Base-by-base conservation (phyloP, 2,888 invertebrate species). In the Patella ulyssiponensis region DNA sequence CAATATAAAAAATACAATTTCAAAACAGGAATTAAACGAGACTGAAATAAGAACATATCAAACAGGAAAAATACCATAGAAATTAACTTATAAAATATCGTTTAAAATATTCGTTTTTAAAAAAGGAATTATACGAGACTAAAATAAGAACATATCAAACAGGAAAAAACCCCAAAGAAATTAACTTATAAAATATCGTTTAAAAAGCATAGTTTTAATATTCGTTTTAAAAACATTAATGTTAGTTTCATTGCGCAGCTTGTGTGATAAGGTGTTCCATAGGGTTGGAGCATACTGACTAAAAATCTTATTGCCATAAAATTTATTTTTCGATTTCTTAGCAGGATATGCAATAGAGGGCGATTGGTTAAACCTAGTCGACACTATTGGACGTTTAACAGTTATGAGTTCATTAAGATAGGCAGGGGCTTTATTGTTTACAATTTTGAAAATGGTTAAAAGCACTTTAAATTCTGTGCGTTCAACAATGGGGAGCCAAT, bases 261-360 rank as follows among this genome's bases (percentile, higher is more conserved):
- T 17, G 17, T 54, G 54, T 54, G 54, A 17, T 54, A 54, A 54
- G 54, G 54, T 15, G 58, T 58, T 15, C 4, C 58, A 58, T 58
- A 58, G 20, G 58, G 58, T 58, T 58, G 14, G 58, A 58, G 58
- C 58, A 58, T 58, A 58, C 58, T 58, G 58, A 58, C 58, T 54
- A 54, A 54, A 54, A 54, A 54, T 54, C 54, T 15, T 58, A 58
- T 58, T 58, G 58, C 58, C 58, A 58, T 58, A 58, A 58, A 58
- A 58, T 58, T 58, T 58, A 58, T 58, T 58, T 58, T 58, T 11
- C n/a, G 58, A 58, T 58, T 58, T 58, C 58, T 58, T 58, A 58
- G 58, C 12, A 58, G 58, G 58, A 58, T 58, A 58, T 58, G 58
- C 58, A 58, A 58, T 58, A 20, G 58, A 58, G 58, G 58, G 58